Percentiles rank a stretch among this genome's conserved stretches.
Conservation (phyloP, 2,797 vertebrate genomes). For the Rhinophrynus dorsalis region DNA sequence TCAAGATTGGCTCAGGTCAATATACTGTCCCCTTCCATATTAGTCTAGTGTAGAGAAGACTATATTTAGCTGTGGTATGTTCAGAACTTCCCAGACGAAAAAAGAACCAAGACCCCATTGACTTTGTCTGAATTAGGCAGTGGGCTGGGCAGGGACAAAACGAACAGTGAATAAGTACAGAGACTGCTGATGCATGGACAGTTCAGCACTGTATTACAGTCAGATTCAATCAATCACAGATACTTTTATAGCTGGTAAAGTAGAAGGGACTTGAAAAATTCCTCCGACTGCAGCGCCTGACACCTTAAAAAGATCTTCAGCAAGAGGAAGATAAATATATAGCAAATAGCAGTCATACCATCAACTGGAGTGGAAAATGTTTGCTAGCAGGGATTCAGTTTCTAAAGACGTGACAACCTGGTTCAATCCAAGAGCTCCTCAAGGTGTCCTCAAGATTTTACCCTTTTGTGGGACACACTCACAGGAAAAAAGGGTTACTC, state of each 20-base stretch:
- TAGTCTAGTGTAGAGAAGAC: constrained; percentile 68
- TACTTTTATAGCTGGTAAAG: constrained; percentile 9
- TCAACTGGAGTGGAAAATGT: neutral
- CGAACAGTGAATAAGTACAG: constrained; percentile 22
- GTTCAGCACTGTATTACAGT: neutral
- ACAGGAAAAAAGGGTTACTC: too few relatives aligned
- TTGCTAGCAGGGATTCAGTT: too few relatives aligned
- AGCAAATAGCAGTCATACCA: neutral
- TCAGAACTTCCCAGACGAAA: constrained; percentile 52
- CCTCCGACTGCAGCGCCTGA: neutral
- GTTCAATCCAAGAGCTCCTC: too few relatives aligned
- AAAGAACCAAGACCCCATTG: constrained; percentile 36
- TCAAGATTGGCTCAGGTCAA: constrained; percentile 62
- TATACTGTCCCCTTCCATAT: constrained; percentile 65
- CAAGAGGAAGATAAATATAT: neutral
- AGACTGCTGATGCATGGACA: constrained; percentile 8
- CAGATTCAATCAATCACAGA: neutral
- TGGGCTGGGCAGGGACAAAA: constrained; percentile 2
- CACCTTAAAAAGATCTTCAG: neutral
- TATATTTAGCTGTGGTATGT: constrained; percentile 68
- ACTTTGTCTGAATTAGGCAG: constrained; percentile 47
- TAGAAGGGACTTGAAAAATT: neutral
- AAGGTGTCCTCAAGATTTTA: too few relatives aligned
- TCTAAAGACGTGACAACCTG: too few relatives aligned
- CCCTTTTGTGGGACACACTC: too few relatives aligned